Conservation (phyloP, 92 coral and sea anemone species). For the Meandrina meandrites region DNA sequence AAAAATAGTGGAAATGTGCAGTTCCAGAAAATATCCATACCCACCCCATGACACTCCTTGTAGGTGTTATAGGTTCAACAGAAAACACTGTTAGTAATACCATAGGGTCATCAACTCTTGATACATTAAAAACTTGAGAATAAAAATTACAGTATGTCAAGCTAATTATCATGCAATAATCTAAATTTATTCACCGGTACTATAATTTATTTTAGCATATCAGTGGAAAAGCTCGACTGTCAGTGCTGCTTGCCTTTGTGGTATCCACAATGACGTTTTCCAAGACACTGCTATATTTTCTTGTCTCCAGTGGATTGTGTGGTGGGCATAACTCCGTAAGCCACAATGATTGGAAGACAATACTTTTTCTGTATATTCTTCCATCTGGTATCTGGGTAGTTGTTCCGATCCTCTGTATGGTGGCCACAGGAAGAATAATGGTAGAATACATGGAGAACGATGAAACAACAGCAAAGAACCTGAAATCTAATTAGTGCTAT, state of each 20-base stretch:
- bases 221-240: constrained; percentile 23
- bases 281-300: constrained; percentile 63
- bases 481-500: too few relatives aligned
- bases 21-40: too few relatives aligned
- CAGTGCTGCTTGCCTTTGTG: constrained; percentile 44
- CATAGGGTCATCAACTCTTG: too few relatives aligned
- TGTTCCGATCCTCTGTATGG: constrained; percentile 59
- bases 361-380: constrained; percentile 39
- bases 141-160: too few relatives aligned
- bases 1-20: too few relatives aligned
- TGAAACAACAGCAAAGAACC: background rate
- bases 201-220: constrained; percentile 17
- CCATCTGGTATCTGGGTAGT: constrained; percentile 73
- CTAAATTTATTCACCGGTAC: too few relatives aligned
- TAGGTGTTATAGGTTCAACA: too few relatives aligned
- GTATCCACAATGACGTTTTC: constrained; percentile 71
- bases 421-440: constrained; percentile 24
- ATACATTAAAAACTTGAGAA: too few relatives aligned
- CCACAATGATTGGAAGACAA: constrained; percentile 35
- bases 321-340: constrained; percentile 45
- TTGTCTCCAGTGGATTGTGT: constrained; percentile 49
- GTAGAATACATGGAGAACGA: background rate
- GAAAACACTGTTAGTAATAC: too few relatives aligned
- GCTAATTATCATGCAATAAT: too few relatives aligned
- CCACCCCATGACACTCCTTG: too few relatives aligned